Evolutionary conservation across 2,797 vertebrate species (phyloP), one percentile per base, ranked within the genome.

Genomic region (Poeciliopsis gracilis): DNA sequence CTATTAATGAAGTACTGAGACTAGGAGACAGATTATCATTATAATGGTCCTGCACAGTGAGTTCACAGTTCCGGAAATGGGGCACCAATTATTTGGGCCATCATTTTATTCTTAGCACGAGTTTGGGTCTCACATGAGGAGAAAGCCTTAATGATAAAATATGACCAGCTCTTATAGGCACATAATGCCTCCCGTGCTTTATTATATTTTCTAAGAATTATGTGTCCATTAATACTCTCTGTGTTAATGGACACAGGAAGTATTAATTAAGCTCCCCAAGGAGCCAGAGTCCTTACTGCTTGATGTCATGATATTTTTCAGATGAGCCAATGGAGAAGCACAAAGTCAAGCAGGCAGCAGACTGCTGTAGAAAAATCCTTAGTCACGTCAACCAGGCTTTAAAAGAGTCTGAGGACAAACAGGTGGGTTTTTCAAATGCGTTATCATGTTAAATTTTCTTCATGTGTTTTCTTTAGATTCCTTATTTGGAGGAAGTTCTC

Each of bases 311-410:
- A 69, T 90, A 46, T 87, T 63, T 93, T 90, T 75, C 94, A 99
- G 98, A 98, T 79, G 96, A 96, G 83, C 79, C 93, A 2, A 93
- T 88, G 72, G 98, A 99, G 92, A 98, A 95, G 88, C 96, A 97
- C 76, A 99, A 98, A 85, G 97, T 98, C 67, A 99, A 98, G 93
- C 97, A 95, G 89, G 98, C 98, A 9, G 97, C 96, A 3, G 97
- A 99, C 82, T 98, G 97, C 76, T 99, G 98, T 78, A 95, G 97
- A 72, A 97, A 96, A 88, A 96, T 99, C 90, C 96, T 99, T 82
- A 97, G 97, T 93, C 97, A 98, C 5, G 98, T 99, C 77, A 99
- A 99, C 93, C 98, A 99, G 94, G 97, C 98, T 72, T 97, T 99
- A 79, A 98, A 97, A 88, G 97, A 99, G 91, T 97, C 98, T 0